Base-by-base conservation (phyloP, 2,888 invertebrate genomes). In the Trissolcus brochymenae region DNA sequence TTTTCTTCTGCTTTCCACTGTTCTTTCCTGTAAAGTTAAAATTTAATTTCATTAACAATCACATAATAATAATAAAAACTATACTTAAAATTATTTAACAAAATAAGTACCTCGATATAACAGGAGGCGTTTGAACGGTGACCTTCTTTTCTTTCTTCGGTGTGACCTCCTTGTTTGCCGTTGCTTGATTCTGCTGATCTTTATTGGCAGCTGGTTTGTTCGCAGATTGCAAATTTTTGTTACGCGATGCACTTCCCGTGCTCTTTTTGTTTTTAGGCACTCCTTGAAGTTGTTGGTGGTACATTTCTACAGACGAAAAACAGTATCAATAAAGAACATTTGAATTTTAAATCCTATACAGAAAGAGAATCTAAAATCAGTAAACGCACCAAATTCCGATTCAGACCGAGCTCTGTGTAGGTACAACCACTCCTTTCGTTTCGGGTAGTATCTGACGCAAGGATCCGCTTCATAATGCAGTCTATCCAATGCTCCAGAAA, bases 341-440 rank as follows among this genome's bases (percentile, higher is more conserved):
- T 4, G 19, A 14, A 35, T n/a, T 35, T 25, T 3, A 40, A 57
- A 9, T 16, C 40, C 1, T 35, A 7, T 35, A 50, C 16, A 51
- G 16, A 17, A 49, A 55, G 4, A 43, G 61, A 17, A 49, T 6
- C 17, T 53, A 11, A 51, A 56, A 14, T 35, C 51, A 40, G 19
- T 25, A 46, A 16, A 16, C 29, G 19, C 74, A 85, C 93, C 93
- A 86, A 93, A 93, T 87, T 93, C 93, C 50, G 92, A 92, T 82
- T 92, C 92, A 6, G 92, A 91, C 51, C 93, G 88, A 60, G 91
- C 91, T 68, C 97, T 92, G 88, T 98, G 98, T 66, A 98, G 90
- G 88, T 98, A 98, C n/a, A 98, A 95, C 98, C 98, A 98, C 35
- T 96, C 93, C 84, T 98, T 97, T 4, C 96, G 92, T 83, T 95